phyloP scores from a whole-genome alignment of 2,797 vertebrate species.

The Enteromius treurensis region DNA sequence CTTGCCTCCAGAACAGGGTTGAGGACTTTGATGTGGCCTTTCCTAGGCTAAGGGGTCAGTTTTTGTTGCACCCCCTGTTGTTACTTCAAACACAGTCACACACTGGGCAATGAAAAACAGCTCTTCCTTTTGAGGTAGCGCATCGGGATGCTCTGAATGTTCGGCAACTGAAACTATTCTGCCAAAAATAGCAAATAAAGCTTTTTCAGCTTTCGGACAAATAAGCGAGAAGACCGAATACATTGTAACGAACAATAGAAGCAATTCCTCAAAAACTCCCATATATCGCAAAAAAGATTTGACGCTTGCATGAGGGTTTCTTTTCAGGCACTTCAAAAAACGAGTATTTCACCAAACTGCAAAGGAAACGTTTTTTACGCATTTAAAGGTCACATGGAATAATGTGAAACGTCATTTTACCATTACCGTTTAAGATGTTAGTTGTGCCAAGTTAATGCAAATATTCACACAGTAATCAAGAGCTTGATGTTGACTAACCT shows the following conservation, averaged over 20 bases:
- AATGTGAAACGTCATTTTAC: too few species aligned
- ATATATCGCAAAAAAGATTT: too few species aligned
- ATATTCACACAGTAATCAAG: neutral
- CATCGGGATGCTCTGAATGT: neutral
- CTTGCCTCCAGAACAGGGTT: constrained; percentile 36
- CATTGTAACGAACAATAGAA: neutral
- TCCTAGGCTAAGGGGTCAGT: constrained; percentile 43
- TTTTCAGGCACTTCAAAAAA: too few species aligned
- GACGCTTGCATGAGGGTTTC: too few species aligned
- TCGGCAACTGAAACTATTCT: neutral
- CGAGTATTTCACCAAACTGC: too few species aligned
- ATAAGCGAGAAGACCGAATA: too few species aligned
- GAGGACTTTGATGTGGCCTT: constrained; percentile 43
- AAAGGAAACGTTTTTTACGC: too few species aligned
- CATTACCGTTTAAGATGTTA: constrained; percentile 10
- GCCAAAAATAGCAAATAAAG: neutral
- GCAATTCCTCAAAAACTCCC: too few species aligned
- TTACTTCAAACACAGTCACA: constrained; percentile 44
- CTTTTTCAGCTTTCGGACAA: neutral
- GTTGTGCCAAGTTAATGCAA: neutral
- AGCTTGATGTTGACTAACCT: neutral
- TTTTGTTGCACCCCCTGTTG: constrained; percentile 42
- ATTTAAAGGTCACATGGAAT: too few species aligned
- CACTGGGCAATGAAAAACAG: constrained; percentile 6
- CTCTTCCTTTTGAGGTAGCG: constrained; percentile 13